Evolutionary conservation across 53 echinoderm and acorn worm species (phyloP).

Genomic region (Mesocentrotus franciscanus): DNA sequence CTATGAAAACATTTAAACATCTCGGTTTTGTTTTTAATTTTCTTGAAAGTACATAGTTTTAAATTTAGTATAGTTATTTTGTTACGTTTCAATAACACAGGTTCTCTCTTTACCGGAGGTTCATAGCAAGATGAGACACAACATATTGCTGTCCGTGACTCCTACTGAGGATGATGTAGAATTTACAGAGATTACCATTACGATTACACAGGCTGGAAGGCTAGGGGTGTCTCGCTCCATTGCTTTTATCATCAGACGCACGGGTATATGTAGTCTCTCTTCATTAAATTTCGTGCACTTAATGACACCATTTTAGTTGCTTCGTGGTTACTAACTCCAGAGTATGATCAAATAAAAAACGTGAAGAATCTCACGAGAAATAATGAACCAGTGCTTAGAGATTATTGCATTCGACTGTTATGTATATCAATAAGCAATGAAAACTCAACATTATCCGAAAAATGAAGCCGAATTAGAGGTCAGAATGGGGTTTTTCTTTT

Average conservation of each 20-base stretch:
- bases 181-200: not conserved
- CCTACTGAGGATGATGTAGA: not conserved
- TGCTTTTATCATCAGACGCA: not conserved
- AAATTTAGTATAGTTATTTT: not conserved
- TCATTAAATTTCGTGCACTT: not conserved
- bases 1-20: no score
- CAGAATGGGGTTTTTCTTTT: no score
- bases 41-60: no score
- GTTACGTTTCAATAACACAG: not conserved
- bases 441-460: no score
- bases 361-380: not conserved
- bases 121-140: not conserved
- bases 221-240: not conserved
- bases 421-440: not conserved
- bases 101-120: not conserved
- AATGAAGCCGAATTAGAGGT: no score
- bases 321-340: not conserved
- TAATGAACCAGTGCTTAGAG: not conserved
- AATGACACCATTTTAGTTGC: not conserved
- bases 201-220: not conserved
- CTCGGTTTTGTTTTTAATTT: no score
- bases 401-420: not conserved
- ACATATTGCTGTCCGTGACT: no score
- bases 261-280: not conserved
- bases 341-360: no score